A percentile compares a stretch with the other conserved stretches of the same genome.
Conservation (phyloP, 2,113 vertebrate species). For the Ailurus styani region DNA sequence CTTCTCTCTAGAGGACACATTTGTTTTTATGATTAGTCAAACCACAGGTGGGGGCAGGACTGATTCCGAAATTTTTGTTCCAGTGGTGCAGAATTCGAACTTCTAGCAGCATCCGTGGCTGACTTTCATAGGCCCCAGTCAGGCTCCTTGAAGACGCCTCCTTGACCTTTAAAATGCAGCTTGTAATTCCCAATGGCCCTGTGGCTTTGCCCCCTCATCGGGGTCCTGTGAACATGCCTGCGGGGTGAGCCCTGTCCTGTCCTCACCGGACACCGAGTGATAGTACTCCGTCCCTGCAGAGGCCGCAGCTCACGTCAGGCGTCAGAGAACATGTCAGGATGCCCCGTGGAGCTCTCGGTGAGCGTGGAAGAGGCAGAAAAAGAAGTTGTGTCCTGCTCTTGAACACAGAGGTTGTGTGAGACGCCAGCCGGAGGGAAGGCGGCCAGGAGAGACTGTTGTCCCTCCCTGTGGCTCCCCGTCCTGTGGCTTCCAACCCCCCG, state of each 20-base stretch:
- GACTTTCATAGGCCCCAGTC: not conserved
- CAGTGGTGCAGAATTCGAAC: not conserved
- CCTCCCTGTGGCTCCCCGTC: too few relatives aligned
- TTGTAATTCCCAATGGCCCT: not conserved
- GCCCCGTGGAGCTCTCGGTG: rapidly evolving
- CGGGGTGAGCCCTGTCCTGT: too few relatives aligned
- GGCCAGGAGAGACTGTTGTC: not conserved
- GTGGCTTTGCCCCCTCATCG: rapidly evolving
- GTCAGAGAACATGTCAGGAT: not conserved
- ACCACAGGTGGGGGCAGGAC: not conserved
- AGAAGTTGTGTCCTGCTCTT: not conserved
- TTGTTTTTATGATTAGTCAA: not conserved
- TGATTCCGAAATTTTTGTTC: not conserved
- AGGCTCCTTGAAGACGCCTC: not conserved
- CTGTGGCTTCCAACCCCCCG: not conserved
- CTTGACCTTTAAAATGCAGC: not conserved
- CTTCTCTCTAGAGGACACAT: not conserved
- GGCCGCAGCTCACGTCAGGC: not conserved
- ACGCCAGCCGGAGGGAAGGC: not conserved
- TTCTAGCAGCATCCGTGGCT: not conserved
- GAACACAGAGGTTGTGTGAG: not conserved
- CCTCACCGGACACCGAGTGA: not conserved
- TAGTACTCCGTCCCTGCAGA: not conserved
- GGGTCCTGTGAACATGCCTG: not conserved
- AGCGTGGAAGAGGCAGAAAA: not conserved